Percentiles rank a stretch among this genome's conserved stretches.
phyloP scores from a whole-genome alignment of 2,113 vertebrate species.

The Phaethon lepturus region DNA sequence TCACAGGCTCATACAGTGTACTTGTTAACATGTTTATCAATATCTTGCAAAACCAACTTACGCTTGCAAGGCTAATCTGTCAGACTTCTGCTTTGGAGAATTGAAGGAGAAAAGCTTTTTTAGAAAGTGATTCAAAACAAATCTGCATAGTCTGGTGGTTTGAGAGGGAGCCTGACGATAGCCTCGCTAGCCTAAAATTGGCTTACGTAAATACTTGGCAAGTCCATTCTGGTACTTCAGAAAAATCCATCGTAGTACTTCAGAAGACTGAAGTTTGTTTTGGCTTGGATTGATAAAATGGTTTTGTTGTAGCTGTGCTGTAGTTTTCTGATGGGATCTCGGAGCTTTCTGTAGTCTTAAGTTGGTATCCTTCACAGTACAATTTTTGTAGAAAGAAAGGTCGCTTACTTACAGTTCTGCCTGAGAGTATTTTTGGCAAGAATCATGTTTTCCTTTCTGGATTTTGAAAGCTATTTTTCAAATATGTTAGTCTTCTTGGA shows the following conservation, averaged over 20 bases:
- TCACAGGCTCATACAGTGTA: not conserved
- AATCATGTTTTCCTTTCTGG: not conserved
- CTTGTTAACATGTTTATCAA: not conserved
- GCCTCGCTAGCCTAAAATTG: not conserved
- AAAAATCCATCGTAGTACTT: not conserved
- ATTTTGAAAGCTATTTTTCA: not conserved
- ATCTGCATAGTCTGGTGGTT: not conserved
- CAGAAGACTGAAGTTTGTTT: not conserved
- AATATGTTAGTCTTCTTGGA: not conserved
- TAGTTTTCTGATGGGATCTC: not conserved
- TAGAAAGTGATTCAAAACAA: not conserved
- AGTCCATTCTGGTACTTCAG: not conserved
- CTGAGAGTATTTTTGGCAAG: not conserved
- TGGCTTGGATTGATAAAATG: not conserved
- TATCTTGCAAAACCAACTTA: not conserved
- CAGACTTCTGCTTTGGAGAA: not conserved
- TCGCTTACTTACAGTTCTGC: not conserved
- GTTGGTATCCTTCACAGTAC: not conserved
- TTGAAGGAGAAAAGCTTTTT: not conserved
- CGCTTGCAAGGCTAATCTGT: not conserved
- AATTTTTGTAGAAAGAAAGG: not conserved
- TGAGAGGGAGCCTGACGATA: slow-evolving; percentile 9
- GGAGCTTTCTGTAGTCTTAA: not conserved
- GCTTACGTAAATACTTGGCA: not conserved
- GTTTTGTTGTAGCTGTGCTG: not conserved